A percentile compares a stretch with the other conserved stretches of the same genome.
Evolutionary conservation across 2,888 invertebrate genomes (phyloP).

Genomic region (Latheticus oryzae): DNA sequence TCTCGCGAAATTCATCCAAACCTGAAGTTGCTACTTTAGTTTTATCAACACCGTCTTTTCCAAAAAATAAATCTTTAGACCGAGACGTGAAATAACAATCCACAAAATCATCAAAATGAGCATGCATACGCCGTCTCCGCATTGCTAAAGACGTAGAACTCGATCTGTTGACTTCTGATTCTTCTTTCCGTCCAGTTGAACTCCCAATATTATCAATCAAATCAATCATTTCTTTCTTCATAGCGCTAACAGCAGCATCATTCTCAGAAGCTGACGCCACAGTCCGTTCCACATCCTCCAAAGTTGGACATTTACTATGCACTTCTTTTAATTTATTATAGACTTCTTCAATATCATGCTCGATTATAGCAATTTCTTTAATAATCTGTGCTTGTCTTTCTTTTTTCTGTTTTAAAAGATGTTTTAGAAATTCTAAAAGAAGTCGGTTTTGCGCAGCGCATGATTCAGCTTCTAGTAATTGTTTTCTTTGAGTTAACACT

Average conservation of each 20-base stretch:
- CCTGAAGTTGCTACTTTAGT: conserved; percentile 64
- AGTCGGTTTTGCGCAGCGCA: conserved; percentile 83
- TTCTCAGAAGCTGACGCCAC: conserved; percentile 61
- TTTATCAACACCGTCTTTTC: conserved; percentile 60
- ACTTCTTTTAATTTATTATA: conserved; percentile 73
- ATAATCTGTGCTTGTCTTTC: conserved; percentile 75
- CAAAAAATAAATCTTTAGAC: conserved; percentile 78
- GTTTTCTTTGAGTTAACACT: conserved; percentile 81
- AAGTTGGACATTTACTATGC: conserved; percentile 70
- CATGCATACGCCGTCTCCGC: conserved; percentile 80
- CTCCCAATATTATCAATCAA: conserved; percentile 69
- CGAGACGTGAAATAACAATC: conserved; percentile 86
- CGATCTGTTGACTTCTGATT: conserved; percentile 48
- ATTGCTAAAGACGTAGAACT: conserved; percentile 68
- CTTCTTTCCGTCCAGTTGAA: conserved; percentile 61
- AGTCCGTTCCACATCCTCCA: conserved; percentile 69
- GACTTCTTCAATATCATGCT: conserved; percentile 79
- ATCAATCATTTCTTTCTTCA: conserved; percentile 70
- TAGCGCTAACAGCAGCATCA: conserved; percentile 66
- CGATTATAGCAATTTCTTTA: conserved; percentile 80
- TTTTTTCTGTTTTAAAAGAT: conserved; percentile 79
- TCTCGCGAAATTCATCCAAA: conserved; percentile 83
- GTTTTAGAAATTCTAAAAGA: conserved; percentile 85
- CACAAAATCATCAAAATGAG: conserved; percentile 91
- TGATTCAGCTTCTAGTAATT: conserved; percentile 83